A percentile compares a stretch with the other conserved stretches of the same genome.
Evolutionary conservation across 2,888 invertebrate species (phyloP).

Genomic region (Dyspetes luteomarginatus): DNA sequence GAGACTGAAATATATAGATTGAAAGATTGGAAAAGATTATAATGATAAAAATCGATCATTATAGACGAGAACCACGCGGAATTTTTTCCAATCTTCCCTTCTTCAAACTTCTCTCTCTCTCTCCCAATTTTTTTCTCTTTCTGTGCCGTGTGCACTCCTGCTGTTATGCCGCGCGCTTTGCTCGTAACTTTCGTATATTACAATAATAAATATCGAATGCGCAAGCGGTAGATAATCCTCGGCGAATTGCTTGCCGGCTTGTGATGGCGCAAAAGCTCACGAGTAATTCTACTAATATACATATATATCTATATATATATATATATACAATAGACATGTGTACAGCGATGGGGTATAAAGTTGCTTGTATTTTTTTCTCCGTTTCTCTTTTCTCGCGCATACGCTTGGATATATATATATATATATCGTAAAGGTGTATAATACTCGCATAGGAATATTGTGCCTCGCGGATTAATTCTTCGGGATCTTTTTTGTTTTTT

Average conservation of each 20-base stretch:
- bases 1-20: no score
- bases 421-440: slow-evolving; percentile 12
- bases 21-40: no score
- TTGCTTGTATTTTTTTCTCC: background rate
- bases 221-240: slow-evolving; percentile 56
- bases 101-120: background rate
- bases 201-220: slow-evolving; percentile 56
- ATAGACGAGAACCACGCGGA: no score
- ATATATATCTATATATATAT: slow-evolving; percentile 15
- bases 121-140: background rate
- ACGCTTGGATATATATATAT: background rate
- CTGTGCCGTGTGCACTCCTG: background rate
- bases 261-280: slow-evolving; percentile 41
- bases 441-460: no score
- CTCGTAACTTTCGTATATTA: slow-evolving; percentile 56
- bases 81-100: no score
- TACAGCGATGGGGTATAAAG: background rate
- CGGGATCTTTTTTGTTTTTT: slow-evolving; percentile 12
- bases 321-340: background rate
- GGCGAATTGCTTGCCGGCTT: slow-evolving; percentile 49
- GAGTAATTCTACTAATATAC: slow-evolving; percentile 34
- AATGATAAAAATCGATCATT: no score
- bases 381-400: background rate
- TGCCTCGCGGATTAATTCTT: slow-evolving; percentile 40
- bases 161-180: background rate